Evolutionary conservation across 1,140 invertebrate species (phyloP).

Genomic region (Euwallacea fornicatus): DNA sequence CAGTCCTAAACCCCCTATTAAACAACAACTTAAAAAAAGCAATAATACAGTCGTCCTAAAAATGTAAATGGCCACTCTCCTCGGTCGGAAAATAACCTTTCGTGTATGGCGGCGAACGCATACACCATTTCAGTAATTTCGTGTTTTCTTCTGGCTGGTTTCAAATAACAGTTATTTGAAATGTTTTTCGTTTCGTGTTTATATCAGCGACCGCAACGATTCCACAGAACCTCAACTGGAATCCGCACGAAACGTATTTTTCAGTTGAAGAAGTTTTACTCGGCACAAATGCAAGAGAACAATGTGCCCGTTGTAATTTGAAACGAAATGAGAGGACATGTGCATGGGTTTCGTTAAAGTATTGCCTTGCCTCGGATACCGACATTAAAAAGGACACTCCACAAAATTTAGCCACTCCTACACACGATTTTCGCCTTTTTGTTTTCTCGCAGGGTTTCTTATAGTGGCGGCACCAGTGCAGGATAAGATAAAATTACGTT

Average conservation of each 20-base stretch:
- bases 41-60: slow-evolving; percentile 21
- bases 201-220: slow-evolving; percentile 30
- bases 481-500: too few species aligned
- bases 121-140: slow-evolving; percentile 24
- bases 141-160: slow-evolving; percentile 33
- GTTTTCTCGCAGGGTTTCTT: too few species aligned
- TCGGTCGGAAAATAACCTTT: slow-evolving; percentile 23
- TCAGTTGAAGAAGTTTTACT: slow-evolving; percentile 25
- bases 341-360: not conserved
- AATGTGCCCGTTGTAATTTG: slow-evolving; percentile 4
- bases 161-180: slow-evolving; percentile 36
- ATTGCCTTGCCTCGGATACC: too few species aligned
- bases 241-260: slow-evolving; percentile 34
- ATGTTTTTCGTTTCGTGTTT: slow-evolving; percentile 35
- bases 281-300: not conserved
- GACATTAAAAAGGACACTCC: too few species aligned
- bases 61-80: not conserved
- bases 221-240: slow-evolving; percentile 32
- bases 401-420: too few species aligned
- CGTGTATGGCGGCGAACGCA: slow-evolving; percentile 20
- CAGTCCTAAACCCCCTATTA: too few species aligned
- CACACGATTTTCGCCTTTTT: too few species aligned
- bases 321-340: not conserved
- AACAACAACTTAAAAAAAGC: not conserved
- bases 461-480: too few species aligned